phyloP scores from a whole-genome alignment of 2,113 vertebrate species.

The Pholis gunnellus region DNA sequence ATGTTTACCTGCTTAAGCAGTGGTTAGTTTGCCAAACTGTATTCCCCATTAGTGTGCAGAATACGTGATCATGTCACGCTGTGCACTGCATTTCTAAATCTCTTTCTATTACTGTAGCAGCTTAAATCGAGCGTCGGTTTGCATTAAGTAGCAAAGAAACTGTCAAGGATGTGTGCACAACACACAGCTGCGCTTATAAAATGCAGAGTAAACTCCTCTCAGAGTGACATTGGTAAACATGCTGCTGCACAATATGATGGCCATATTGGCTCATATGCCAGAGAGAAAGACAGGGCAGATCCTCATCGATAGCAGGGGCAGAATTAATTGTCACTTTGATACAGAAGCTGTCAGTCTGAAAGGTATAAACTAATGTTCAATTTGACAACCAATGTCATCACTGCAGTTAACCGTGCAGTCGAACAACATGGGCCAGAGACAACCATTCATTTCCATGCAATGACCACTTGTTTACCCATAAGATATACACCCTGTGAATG shows the following conservation, averaged over 20 bases:
- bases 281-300: background rate
- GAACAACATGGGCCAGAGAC: background rate
- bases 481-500: conserved; percentile 69
- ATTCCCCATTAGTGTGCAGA: conserved; percentile 2
- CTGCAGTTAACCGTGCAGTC: conserved; percentile 5
- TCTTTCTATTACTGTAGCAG: background rate
- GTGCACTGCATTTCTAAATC: conserved; percentile 1
- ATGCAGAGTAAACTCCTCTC: conserved; percentile 35
- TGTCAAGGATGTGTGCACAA: background rate
- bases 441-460: conserved; percentile 50
- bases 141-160: conserved; percentile 1
- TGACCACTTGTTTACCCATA: conserved; percentile 69
- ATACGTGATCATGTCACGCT: conserved; percentile 27
- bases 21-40: conserved; percentile 39
- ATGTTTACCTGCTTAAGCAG: conserved; percentile 22
- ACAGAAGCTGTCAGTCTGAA: background rate
- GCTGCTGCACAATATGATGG: background rate
- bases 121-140: conserved; percentile 25
- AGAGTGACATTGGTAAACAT: conserved; percentile 16
- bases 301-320: background rate
- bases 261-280: background rate
- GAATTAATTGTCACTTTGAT: background rate
- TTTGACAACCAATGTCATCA: background rate
- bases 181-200: conserved; percentile 9
- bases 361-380: background rate